phyloP scores from a whole-genome alignment of 1,140 invertebrate species.

The Amphibalanus amphitrite region DNA sequence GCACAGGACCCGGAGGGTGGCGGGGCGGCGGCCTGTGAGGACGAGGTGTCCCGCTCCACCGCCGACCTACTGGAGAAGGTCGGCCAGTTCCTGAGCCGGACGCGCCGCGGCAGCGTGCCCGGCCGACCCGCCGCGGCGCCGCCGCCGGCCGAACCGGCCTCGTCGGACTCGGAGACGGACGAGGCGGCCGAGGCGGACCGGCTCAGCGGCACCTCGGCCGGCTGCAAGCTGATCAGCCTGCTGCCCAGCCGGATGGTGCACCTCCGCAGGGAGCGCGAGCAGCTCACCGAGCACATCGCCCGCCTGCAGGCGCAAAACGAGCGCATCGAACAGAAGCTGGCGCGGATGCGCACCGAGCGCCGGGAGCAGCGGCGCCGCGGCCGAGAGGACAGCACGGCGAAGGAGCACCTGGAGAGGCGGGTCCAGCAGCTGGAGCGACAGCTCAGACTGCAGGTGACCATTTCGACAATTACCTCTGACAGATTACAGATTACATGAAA shows the following conservation, averaged over 20 bases:
- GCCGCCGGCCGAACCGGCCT: slow-evolving; percentile 4
- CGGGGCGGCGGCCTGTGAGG: too few relatives aligned
- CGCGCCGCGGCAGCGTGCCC: not conserved
- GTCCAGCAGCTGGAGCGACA: slow-evolving; percentile 14
- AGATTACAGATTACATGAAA: too few relatives aligned
- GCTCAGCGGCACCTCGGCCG: not conserved
- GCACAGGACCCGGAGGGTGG: too few relatives aligned
- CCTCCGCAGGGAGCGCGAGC: slow-evolving; percentile 15
- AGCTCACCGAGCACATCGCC: slow-evolving; percentile 11
- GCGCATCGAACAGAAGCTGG: slow-evolving; percentile 2
- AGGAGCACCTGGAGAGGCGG: slow-evolving; percentile 15
- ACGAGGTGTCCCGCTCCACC: not conserved
- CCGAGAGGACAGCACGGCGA: slow-evolving; percentile 12
- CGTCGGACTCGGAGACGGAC: slow-evolving; percentile 1
- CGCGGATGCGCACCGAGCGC: slow-evolving; percentile 7
- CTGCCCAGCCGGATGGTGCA: slow-evolving; percentile 17
- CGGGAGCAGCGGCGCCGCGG: not conserved
- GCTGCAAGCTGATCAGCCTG: slow-evolving; percentile 17
- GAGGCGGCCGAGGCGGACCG: not conserved
- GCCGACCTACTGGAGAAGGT: slow-evolving; percentile 7
- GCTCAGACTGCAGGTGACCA: not conserved
- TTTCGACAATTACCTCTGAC: too few relatives aligned
- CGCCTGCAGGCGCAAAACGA: slow-evolving; percentile 12
- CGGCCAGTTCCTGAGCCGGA: slow-evolving; percentile 10
- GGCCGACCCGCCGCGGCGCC: slow-evolving; percentile 3